Conservation (phyloP, 2,797 vertebrate species). For the Eulemur coronatus region DNA sequence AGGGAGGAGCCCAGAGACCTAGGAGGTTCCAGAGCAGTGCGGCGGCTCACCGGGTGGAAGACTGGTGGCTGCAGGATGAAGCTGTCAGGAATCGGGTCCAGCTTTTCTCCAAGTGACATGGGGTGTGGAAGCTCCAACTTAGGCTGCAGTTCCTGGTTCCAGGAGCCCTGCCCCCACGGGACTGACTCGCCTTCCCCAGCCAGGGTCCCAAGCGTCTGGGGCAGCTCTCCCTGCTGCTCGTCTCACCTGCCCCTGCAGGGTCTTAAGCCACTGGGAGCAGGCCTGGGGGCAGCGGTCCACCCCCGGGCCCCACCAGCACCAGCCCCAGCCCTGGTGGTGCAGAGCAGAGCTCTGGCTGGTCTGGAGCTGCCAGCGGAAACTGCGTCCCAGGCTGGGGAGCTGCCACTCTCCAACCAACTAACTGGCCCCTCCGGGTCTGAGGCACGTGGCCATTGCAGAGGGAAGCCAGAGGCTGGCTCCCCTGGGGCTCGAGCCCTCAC, state of each 20-base stretch:
- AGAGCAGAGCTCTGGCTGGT: not conserved
- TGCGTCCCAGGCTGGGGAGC: not conserved
- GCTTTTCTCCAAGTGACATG: slow-evolving; percentile 59
- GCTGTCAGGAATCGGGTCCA: slow-evolving; percentile 62
- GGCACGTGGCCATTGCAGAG: not conserved
- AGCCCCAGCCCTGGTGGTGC: too few relatives aligned
- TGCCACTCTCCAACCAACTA: not conserved
- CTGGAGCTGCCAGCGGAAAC: not conserved
- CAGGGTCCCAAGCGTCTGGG: not conserved
- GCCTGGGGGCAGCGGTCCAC: not conserved
- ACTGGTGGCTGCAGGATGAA: slow-evolving; percentile 78
- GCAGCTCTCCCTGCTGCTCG: not conserved
- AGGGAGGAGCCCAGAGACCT: not conserved
- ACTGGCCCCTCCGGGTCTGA: not conserved
- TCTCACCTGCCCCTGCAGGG: not conserved
- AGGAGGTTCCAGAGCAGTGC: not conserved
- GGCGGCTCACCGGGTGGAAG: slow-evolving; percentile 77
- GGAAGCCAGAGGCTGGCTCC: not conserved
- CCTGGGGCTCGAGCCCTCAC: too few relatives aligned
- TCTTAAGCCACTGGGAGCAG: not conserved
- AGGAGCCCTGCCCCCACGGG: not conserved
- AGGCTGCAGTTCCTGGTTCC: not conserved
- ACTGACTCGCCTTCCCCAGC: not conserved
- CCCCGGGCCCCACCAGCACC: not conserved
- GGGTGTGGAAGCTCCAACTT: fast-evolving